Percentiles rank a stretch among this genome's conserved stretches.
Conservation (phyloP, 2,113 vertebrate species). For the Pseudorhombus dupliciocellatus region DNA sequence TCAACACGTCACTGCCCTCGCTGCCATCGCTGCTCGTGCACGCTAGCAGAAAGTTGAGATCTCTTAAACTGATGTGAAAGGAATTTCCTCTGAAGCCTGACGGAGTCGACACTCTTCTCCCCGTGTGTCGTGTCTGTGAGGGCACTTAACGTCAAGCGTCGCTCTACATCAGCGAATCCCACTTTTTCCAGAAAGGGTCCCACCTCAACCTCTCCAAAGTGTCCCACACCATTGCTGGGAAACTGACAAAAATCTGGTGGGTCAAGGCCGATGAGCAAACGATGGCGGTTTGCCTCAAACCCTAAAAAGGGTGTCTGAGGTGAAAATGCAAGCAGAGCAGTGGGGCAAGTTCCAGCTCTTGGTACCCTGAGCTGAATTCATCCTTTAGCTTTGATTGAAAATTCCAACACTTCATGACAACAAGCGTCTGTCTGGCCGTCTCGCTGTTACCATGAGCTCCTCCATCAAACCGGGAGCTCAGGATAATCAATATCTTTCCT, state of each 20-base stretch:
- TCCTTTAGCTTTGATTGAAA: constrained; percentile 21
- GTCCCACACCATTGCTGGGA: constrained; percentile 46
- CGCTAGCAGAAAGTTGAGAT: constrained; percentile 26
- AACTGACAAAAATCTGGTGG: constrained; percentile 54
- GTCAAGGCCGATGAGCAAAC: constrained; percentile 34
- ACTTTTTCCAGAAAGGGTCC: constrained; percentile 34
- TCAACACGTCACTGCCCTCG: constrained; percentile 24
- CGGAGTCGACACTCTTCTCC: constrained; percentile 68
- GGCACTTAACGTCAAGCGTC: constrained; percentile 66
- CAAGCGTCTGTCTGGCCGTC: background rate
- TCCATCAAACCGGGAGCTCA: background rate
- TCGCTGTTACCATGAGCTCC: constrained; percentile 16
- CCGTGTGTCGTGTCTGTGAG: constrained; percentile 60
- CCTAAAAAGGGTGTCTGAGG: constrained; percentile 27
- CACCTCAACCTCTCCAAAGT: constrained; percentile 53
- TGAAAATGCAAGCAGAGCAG: constrained; percentile 17
- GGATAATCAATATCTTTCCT: constrained; percentile 30
- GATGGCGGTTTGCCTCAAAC: constrained; percentile 24
- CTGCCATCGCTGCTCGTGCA: constrained; percentile 50
- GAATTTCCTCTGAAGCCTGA: constrained; percentile 63
- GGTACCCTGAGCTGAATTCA: constrained; percentile 8
- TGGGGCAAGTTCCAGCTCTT: constrained; percentile 29
- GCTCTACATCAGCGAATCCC: constrained; percentile 63
- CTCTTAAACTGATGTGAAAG: constrained; percentile 63
- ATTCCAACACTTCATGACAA: background rate